Conservation (phyloP, 2,797 vertebrate species). For the Novumbra hubbsi region DNA sequence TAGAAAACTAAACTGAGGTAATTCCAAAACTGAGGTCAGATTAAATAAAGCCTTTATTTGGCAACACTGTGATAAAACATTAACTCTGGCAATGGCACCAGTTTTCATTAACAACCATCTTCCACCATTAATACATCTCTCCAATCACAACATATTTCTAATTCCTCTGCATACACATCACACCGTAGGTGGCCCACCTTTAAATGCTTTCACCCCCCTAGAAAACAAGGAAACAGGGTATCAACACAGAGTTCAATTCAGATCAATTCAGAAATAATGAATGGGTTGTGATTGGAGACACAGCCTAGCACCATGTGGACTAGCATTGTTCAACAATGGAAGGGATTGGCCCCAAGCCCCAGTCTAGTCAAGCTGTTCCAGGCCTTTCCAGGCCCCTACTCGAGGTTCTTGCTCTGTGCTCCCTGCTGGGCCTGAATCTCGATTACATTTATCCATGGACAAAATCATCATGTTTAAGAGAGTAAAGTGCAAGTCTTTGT, state of each 20-base stretch:
- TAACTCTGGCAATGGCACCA: slow-evolving; percentile 2
- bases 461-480: not conserved
- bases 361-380: not conserved
- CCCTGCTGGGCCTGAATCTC: not conserved
- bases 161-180: not conserved
- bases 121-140: not conserved
- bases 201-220: not conserved
- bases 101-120: not conserved
- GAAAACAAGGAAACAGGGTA: not conserved
- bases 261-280: not conserved
- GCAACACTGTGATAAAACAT: not conserved
- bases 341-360: not conserved
- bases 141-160: not conserved
- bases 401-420: not conserved
- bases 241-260: not conserved
- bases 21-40: not conserved
- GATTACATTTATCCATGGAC: not conserved
- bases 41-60: slow-evolving; percentile 1
- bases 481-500: not conserved
- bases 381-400: not conserved
- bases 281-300: not conserved
- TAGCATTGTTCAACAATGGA: not conserved
- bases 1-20: not conserved
- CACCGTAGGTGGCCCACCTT: not conserved
- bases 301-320: not conserved